Evolutionary conservation across 2,113 vertebrate genomes (phyloP).

Genomic region (Apeltes quadracus): DNA sequence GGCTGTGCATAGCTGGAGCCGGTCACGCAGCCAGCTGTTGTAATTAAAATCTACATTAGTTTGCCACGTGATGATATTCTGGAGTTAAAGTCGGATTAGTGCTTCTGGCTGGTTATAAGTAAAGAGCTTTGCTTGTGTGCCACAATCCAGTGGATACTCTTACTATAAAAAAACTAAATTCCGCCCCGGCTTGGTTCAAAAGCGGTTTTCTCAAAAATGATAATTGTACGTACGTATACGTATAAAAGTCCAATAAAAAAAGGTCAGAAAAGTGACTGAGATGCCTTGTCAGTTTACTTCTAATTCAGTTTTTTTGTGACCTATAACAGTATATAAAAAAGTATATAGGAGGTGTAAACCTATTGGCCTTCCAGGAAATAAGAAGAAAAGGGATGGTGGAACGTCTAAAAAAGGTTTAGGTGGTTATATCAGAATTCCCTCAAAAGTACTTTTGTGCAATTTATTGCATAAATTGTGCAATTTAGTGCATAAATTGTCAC

Average conservation of each 20-base stretch:
- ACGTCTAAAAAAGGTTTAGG: neutral
- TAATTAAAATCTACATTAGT: neutral
- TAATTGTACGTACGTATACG: neutral
- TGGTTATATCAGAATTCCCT: neutral
- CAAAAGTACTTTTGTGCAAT: too few species aligned
- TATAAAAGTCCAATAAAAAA: neutral
- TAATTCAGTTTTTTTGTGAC: neutral
- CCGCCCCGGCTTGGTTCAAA: too few species aligned
- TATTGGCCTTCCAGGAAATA: neutral
- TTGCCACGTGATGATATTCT: neutral
- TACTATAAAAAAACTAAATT: neutral
- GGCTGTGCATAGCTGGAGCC: neutral
- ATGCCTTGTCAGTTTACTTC: neutral
- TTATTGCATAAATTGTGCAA: too few species aligned
- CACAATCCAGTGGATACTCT: neutral
- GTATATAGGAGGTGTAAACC: neutral
- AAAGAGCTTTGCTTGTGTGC: neutral
- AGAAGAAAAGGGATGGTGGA: neutral
- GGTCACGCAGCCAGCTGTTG: neutral
- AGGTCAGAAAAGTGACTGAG: neutral
- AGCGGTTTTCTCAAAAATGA: neutral
- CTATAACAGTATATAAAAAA: too few species aligned
- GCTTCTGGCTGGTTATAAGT: neutral
- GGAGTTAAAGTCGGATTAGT: neutral
- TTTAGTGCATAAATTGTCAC: too few species aligned